Conservation (phyloP, 1,140 invertebrate species). For the Aphis gossypii region DNA sequence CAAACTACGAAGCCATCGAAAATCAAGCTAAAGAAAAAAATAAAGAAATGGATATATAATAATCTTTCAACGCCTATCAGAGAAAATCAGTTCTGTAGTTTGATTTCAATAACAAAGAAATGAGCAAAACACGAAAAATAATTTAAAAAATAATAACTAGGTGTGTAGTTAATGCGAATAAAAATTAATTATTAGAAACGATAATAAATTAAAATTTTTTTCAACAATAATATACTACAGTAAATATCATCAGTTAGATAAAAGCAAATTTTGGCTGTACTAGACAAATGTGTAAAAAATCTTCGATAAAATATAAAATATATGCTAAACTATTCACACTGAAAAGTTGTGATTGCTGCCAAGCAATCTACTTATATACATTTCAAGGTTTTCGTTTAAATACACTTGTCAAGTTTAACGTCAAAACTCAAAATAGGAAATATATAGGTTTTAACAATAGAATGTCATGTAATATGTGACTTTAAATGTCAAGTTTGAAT, state of each 20-base stretch:
- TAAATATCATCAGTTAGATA: neutral
- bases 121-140: neutral
- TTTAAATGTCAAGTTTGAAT: neutral
- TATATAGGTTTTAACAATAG: neutral
- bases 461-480: neutral
- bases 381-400: neutral
- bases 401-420: neutral
- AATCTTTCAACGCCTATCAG: neutral
- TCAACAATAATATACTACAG: neutral
- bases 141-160: neutral
- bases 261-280: neutral
- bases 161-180: neutral
- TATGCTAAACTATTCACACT: neutral
- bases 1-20: neutral
- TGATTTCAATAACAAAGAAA: neutral
- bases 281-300: neutral
- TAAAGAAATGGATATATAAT: neutral
- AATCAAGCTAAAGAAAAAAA: neutral
- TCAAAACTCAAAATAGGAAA: neutral
- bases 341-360: neutral
- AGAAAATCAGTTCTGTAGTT: neutral
- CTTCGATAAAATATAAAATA: neutral
- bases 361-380: too few species aligned
- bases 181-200: neutral
- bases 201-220: neutral